Evolutionary conservation across 2,113 vertebrate genomes (phyloP), one percentile per base, ranked within the genome.

Genomic region (Malaclemys terrapin): DNA sequence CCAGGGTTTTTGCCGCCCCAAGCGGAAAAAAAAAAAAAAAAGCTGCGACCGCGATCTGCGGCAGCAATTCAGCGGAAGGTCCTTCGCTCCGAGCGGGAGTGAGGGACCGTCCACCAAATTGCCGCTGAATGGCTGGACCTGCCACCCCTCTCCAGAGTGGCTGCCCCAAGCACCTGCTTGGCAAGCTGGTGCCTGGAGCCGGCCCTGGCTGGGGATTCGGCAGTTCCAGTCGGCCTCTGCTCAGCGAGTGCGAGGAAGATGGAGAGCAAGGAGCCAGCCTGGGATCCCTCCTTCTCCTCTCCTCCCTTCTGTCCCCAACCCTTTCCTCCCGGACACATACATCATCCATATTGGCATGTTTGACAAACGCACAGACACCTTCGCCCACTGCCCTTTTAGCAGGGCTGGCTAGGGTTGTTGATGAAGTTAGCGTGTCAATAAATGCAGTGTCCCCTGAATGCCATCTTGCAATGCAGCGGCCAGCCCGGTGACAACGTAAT

Each of bases 381-480:
- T 69, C 59, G 38, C 91, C 53, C 53, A 72, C 85, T 92, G 91
- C 91, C 91, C 91, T 92, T 92, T 88, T 79, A 92, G 83, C 78
- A 49, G 79, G 50, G 69, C 80, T 78, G 85, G 85, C 80, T 53
- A 54, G 85, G 80, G 69, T 65, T 29, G 20, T 35, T 88, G 80
- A 87, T 78, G 85, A 78, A 80, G 42, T 85, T 45, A 79, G 24
- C 87, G 0, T n/a, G 65, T 69, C 65, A 69, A 69, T 69, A 69
- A 20, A 4, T 9, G 72, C 85, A 79, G 79, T 49, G 52, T 86
- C 78, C 52, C 25, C 84, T 81, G 59, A 81, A 81, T 86, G 62
- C 84, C 89, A 91, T 62, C 90, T 78, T 88, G 35, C 65, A 69
- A 17, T 5, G 35, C 65, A 9, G n/a, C 78, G 59, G 53, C 47